Conservation (phyloP, 2,888 invertebrate genomes). For the Fragum fragum region DNA sequence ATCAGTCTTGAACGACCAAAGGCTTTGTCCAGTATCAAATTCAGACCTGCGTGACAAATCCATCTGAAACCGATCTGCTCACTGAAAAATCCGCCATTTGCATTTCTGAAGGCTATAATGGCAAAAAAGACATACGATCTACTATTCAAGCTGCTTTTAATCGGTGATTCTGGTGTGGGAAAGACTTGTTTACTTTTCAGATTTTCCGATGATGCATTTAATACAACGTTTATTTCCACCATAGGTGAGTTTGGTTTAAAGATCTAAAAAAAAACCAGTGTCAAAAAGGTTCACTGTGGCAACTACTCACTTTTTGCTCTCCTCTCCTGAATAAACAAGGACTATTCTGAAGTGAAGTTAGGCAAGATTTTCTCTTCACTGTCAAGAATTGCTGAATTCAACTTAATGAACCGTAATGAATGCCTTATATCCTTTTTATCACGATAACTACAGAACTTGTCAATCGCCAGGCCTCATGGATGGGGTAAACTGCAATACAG, state of each 20-base stretch:
- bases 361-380: no score
- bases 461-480: no score
- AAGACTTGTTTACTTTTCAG: conserved; percentile 86
- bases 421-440: no score
- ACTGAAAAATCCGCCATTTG: conserved; percentile 59
- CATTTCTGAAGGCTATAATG: conserved; percentile 47
- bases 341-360: no score
- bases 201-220: conserved; percentile 86
- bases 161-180: conserved; percentile 85
- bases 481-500: no score
- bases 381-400: no score
- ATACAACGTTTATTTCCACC: conserved; percentile 86
- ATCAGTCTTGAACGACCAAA: not conserved
- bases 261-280: no score
- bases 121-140: conserved; percentile 81
- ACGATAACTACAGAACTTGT: no score
- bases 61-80: not conserved
- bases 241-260: conserved; percentile 86
- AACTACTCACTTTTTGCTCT: no score
- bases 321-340: no score
- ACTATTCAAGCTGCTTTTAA: conserved; percentile 85
- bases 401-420: no score
- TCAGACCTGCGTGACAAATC: not conserved
- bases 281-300: no score
- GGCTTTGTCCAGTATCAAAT: not conserved